These are phyloP conservation scores for Cettia cetti DNA, from an alignment of 2,113 vertebrate genomes.

Conservation along the genomic window DNA sequence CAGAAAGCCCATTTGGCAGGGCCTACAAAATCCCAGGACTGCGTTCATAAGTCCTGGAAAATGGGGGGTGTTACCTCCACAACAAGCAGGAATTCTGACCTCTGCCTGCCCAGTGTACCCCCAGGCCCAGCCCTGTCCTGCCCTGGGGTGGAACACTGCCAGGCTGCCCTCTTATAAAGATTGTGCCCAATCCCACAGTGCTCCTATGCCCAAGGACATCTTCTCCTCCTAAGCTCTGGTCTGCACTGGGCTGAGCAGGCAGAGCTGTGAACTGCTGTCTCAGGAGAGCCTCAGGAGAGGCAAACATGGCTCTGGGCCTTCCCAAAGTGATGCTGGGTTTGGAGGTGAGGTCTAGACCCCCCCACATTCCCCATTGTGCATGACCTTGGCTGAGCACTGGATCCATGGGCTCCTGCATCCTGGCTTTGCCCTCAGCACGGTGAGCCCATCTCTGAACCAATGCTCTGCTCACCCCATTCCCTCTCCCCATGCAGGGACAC, in stretches of 20 bases:
- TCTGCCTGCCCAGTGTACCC: background rate
- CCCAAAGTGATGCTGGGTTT: background rate
- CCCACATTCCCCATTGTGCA: accelerated
- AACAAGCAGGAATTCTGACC: background rate
- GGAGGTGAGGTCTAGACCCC: background rate
- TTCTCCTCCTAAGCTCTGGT: background rate
- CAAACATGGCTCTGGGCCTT: background rate
- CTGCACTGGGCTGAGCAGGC: background rate
- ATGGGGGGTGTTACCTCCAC: background rate
- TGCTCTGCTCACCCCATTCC: background rate
- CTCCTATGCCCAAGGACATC: background rate
- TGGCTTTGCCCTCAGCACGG: background rate
- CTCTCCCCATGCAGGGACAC: background rate
- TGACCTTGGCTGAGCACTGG: background rate
- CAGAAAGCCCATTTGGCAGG: background rate
- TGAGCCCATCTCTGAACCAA: background rate
- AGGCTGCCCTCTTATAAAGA: background rate
- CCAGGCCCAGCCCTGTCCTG: background rate
- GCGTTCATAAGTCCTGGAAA: background rate
- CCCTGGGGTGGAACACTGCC: background rate
- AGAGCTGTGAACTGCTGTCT: background rate
- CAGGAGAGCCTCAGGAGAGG: background rate
- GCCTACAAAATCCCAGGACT: background rate
- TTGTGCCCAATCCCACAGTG: background rate
- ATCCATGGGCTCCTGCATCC: background rate